Base-by-base conservation (phyloP, 2,888 invertebrate species). In the Cephonodes hylas region DNA sequence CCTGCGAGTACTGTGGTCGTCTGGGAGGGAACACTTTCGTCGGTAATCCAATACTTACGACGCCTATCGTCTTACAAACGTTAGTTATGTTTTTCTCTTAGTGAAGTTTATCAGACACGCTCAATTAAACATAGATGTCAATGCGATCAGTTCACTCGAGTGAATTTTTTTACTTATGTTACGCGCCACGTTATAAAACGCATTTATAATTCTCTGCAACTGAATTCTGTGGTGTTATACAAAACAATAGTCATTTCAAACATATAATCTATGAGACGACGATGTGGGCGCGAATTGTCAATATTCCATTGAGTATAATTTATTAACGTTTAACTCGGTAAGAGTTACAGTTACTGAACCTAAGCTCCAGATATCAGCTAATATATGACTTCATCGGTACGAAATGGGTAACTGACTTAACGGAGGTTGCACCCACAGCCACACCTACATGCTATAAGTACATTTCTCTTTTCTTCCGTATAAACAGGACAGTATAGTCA, bases 41-140 rank as follows among this genome's bases (percentile, higher is more conserved):
- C 85, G 85, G 89, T 84, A 88, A 91, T 80, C 70, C 73, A 76
- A 89, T 87, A 78, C 74, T 77, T 76, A 75, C 72, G 69, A 75
- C 72, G 72, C 71, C 80, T 84, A 81, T 89, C 81, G 64, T 73
- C 72, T 89, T 84, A 80, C 84, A 79, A 72, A 78, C n/a, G n/a
- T n/a, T n/a, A n/a, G n/a, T n/a, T 76, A 77, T 74, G 76, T 79
- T 83, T 82, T 81, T 77, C 75, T 80, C 81, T 81, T 27, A 53
- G 27, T 53, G 18, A 53, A 53, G 53, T 53, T 53, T 31, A 31
- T 48, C 18, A 53, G 53, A 53, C 18, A 53, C 31, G 53, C 53
- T 53, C 53, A 53, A 31, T 53, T 53, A 27, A 53, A 31, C 53
- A 53, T 53, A 1, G 18, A 31, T 53, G 53, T 31, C 53, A 53